Evolutionary conservation across 2,113 vertebrate species (phyloP).

Genomic region (Engystomops pustulosus): DNA sequence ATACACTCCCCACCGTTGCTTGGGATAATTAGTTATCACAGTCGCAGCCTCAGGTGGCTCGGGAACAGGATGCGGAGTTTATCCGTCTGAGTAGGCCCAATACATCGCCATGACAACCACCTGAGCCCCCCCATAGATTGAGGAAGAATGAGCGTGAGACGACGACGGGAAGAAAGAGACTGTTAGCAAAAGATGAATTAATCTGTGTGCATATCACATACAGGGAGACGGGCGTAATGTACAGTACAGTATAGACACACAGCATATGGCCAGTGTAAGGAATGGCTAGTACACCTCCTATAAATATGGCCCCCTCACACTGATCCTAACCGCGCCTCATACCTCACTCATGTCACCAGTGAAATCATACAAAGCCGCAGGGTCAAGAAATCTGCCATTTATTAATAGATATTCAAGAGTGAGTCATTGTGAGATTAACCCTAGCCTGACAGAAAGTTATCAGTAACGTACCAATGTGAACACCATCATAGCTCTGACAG

Average conservation of each 20-base stretch:
- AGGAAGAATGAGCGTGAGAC: constrained; percentile 42
- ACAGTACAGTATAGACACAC: not conserved
- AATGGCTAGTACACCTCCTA: not conserved
- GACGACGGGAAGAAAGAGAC: constrained; percentile 17
- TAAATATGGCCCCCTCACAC: not conserved
- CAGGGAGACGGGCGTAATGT: not conserved
- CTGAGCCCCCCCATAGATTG: constrained; percentile 51
- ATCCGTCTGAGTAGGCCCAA: constrained; percentile 59
- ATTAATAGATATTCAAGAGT: not conserved
- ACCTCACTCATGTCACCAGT: not conserved
- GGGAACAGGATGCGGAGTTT: constrained; percentile 56
- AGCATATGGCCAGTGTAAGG: not conserved
- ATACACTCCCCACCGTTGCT: constrained; percentile 24
- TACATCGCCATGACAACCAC: constrained; percentile 55
- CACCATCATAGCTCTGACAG: too few species aligned
- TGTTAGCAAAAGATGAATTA: constrained; percentile 35
- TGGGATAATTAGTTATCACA: constrained; percentile 55
- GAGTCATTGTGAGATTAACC: not conserved
- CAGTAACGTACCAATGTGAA: too few species aligned
- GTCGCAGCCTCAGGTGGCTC: constrained; percentile 58
- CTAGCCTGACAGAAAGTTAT: too few species aligned
- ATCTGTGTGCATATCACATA: constrained; percentile 17
- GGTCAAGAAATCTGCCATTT: not conserved
- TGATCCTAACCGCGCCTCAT: not conserved
- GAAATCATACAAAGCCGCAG: not conserved